phyloP scores from a whole-genome alignment of 2,888 invertebrate genomes.

The Muschampia plurimacula region DNA sequence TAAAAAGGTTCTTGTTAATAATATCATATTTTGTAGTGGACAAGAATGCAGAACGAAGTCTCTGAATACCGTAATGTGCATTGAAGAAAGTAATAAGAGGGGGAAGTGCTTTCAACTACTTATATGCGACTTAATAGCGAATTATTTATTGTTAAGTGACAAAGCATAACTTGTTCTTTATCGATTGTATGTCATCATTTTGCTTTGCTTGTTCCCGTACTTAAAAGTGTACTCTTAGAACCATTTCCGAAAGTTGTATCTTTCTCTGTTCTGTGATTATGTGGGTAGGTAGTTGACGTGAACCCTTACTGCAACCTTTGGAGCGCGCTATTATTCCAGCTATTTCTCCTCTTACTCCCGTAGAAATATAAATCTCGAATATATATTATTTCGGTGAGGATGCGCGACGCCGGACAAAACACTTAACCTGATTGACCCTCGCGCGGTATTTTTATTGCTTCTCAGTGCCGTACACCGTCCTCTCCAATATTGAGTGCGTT shows the following conservation, averaged over 20 bases:
- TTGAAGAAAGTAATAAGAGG: background rate
- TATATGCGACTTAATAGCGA: too few relatives aligned
- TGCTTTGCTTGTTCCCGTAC: too few relatives aligned
- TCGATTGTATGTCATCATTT: too few relatives aligned
- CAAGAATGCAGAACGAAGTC: slow-evolving; percentile 41
- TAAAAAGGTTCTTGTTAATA: slow-evolving; percentile 36
- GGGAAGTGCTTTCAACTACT: too few relatives aligned
- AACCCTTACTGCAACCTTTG: slow-evolving; percentile 46
- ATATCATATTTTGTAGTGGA: slow-evolving; percentile 34
- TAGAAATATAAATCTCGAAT: slow-evolving; percentile 67
- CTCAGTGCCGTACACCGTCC: slow-evolving; percentile 52
- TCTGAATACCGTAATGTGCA: slow-evolving; percentile 41
- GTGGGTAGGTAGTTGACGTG: slow-evolving; percentile 40
- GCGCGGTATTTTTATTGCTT: slow-evolving; percentile 76
- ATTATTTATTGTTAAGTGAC: too few relatives aligned
- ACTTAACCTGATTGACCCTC: slow-evolving; percentile 79
- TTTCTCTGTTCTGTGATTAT: slow-evolving; percentile 21
- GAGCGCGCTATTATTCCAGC: slow-evolving; percentile 59
- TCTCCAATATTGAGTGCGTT: slow-evolving; percentile 33
- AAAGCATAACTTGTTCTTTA: too few relatives aligned
- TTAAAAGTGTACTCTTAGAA: too few relatives aligned
- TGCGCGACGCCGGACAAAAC: slow-evolving; percentile 65
- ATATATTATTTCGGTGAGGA: slow-evolving; percentile 65
- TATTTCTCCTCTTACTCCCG: slow-evolving; percentile 63
- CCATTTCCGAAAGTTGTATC: too few relatives aligned